Base-by-base conservation (phyloP, 2,888 invertebrate species). In the Apotomis betuletana region DNA sequence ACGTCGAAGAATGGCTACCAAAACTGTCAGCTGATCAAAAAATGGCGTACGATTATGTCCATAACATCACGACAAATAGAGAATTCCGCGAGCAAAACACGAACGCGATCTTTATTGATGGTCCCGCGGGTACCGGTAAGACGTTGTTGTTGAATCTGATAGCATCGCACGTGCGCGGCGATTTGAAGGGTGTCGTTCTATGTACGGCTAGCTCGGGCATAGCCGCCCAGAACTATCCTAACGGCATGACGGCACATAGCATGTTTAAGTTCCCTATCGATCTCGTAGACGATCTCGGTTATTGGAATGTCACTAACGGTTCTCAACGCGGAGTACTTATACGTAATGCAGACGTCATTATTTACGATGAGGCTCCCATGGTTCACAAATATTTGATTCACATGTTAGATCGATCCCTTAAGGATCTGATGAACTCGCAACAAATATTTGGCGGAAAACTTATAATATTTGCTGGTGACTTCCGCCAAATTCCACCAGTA, bases 381-480 rank as follows among this genome's bases (percentile, higher is more conserved):
- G 70, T 64, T 9, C 70, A 70, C 59, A 70, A 70, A 62, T 71
- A 67, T 57, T 62, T 67, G 51, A 61, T 71, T 4, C 67, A 71
- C 44, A n/a, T 71, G 49, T 60, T 71, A 49, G 70, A 71, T 10
- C 54, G 71, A 61, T 61, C 67, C 2, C 52, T 71, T 9, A 60
- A 61, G 38, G 71, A 71, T 62, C 46, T 71, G 9, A 74, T 70
- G 71, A 36, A 59, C 5, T 69, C 70, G 5, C n/a, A 61, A 36
- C 68, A 67, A 65, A 12, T 68, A 15, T 75, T 75, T 49, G 73
- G 75, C 13, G 75, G 74, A 36, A 73, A 74, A 73, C 54, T 74
- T 4, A 57, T 75, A n/a, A 73, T 75, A 59, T 75, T 74, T 51
- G 70, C 74, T n/a, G 74, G 74, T 4, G 73, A 76, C 49, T 76